Evolutionary conservation across 2,113 vertebrate genomes (phyloP).

Genomic region (Xyrauchen texanus): DNA sequence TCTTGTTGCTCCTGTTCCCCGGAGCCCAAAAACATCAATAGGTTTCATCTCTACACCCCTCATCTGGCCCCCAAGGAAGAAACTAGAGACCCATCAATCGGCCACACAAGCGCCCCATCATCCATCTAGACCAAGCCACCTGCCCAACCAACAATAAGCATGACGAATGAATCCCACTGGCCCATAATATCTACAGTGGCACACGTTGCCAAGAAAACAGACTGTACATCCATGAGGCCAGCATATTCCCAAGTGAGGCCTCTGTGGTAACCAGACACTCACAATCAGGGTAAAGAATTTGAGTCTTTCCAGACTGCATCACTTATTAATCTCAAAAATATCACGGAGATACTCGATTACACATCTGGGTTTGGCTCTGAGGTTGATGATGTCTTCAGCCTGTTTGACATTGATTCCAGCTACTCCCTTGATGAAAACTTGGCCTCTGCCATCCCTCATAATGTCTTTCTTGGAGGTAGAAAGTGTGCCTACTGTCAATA

Average conservation of each 20-base stretch:
- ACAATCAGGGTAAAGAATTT: slow-evolving; percentile 31
- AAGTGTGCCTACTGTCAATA: slow-evolving; percentile 13
- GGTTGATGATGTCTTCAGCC: slow-evolving; percentile 38
- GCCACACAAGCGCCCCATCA: slow-evolving; percentile 53
- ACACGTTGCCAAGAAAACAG: slow-evolving; percentile 45
- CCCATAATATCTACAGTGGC: slow-evolving; percentile 7
- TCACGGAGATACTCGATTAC: slow-evolving; percentile 50
- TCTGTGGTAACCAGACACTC: slow-evolving; percentile 39
- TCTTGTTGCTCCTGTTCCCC: slow-evolving; percentile 34
- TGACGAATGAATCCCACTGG: slow-evolving; percentile 30
- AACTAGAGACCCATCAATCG: slow-evolving; percentile 52
- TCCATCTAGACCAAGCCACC: slow-evolving; percentile 68
- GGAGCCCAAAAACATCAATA: slow-evolving; percentile 67
- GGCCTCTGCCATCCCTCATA: not conserved
- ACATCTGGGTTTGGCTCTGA: slow-evolving; percentile 50
- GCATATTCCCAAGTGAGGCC: slow-evolving; percentile 20
- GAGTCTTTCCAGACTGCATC: slow-evolving; percentile 38
- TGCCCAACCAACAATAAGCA: slow-evolving; percentile 17
- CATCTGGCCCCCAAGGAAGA: slow-evolving; percentile 79
- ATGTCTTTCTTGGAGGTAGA: slow-evolving; percentile 32
- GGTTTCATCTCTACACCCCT: slow-evolving; percentile 84
- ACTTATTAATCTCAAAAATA: slow-evolving; percentile 59
- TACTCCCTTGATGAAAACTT: slow-evolving; percentile 52
- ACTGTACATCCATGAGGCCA: slow-evolving; percentile 28
- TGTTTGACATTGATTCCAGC: slow-evolving; percentile 58